Evolutionary conservation across 2,113 vertebrate genomes (phyloP), one percentile per base, ranked within the genome.

Genomic region (Andinoacara biseriatus): DNA sequence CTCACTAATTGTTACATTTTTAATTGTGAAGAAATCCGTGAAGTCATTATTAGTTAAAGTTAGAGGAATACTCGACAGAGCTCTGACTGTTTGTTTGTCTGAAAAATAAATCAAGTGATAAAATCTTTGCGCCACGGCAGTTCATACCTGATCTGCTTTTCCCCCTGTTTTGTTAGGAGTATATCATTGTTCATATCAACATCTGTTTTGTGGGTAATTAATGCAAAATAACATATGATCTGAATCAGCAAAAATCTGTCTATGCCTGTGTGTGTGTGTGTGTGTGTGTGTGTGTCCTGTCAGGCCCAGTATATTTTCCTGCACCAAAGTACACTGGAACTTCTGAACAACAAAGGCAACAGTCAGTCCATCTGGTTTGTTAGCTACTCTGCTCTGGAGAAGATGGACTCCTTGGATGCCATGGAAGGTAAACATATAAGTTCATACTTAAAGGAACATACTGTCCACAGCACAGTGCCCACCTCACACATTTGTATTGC

Each of bases 241-340:
- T 63, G 82, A 74, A 79, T 54, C 20, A 52, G 63, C 24, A 54
- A 49, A 35, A 72, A 31, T 65, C 10, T 81, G 61, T 77, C 20
- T 58, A 33, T 74, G 40, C 59, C 46, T 69, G 46, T 49, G 63
- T 38, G 2, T 78, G 24, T 74, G 20, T 81, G 15, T 74, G 67
- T 33, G 33, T 49, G 46, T 46, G 63, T 10, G 2, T 75, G 24
- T 74, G 20, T 81, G 15, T 74, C 60, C 24, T 52, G n/a, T 56
- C 92, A 99, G 98, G 98, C 97, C 40, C 98, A 99, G 86, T 99
- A 99, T 74, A 99, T 99, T 92, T 99, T 99, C 94, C 96, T 99
- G 89, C 97, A 99, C 88, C 98, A 99, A 81, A 98, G 98, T 87
- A 97, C 98, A 24, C 87, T 98, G 94, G 98, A 99, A 87, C 96